phyloP scores from a whole-genome alignment of 2,113 vertebrate genomes.

The Casuarius casuarius region DNA sequence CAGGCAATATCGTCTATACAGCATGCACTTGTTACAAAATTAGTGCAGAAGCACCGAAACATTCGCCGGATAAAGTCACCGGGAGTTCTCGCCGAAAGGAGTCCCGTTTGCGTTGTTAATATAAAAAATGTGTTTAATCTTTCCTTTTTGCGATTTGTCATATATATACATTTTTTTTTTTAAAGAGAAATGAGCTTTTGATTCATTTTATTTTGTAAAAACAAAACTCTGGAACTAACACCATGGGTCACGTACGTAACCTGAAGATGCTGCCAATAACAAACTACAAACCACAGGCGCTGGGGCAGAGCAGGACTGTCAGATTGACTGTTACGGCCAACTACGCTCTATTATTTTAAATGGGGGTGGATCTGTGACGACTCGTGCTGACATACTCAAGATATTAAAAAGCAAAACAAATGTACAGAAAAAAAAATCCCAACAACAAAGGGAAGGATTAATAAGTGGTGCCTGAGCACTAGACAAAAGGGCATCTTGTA shows the following conservation, averaged over 20 bases:
- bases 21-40: constrained; percentile 75
- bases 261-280: neutral
- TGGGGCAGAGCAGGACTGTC: neutral
- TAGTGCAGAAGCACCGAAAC: constrained; percentile 37
- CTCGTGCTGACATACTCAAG: neutral
- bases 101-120: neutral
- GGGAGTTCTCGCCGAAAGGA: constrained; percentile 43
- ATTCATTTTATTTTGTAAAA: neutral
- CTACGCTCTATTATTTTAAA: neutral
- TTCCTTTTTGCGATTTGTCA: neutral
- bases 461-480: neutral
- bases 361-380: neutral
- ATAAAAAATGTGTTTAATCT: constrained; percentile 63
- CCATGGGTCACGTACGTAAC: neutral
- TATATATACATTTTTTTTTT: constrained; percentile 30
- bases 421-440: neutral
- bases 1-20: constrained; percentile 71
- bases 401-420: neutral
- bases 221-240: neutral
- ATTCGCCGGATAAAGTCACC: constrained; percentile 46
- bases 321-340: neutral
- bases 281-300: neutral
- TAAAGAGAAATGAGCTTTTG: constrained; percentile 7
- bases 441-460: neutral
- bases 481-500: neutral